phyloP scores from a whole-genome alignment of 2,888 invertebrate species.

The Mimas tiliae region DNA sequence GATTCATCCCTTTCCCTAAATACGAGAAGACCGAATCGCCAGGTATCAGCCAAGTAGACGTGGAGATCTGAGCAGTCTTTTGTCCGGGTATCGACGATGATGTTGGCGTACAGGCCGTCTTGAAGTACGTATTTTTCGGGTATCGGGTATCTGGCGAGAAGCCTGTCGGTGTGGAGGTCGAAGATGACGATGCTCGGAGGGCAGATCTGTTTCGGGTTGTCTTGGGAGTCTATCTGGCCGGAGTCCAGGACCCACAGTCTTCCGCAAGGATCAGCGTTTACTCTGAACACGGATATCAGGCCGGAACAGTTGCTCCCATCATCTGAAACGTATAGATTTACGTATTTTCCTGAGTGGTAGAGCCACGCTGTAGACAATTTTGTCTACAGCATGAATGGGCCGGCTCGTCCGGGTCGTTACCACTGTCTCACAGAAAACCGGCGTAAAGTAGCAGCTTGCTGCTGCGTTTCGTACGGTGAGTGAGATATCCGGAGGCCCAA shows the following conservation, averaged over 20 bases:
- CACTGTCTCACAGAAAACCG: too few species aligned
- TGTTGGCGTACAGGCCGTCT: conserved; percentile 88
- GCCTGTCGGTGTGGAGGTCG: conserved; percentile 87
- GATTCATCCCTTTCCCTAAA: conserved; percentile 84
- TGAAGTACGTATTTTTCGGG: conserved; percentile 87
- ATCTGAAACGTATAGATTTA: conserved; percentile 41
- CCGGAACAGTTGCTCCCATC: conserved; percentile 84
- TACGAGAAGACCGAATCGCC: conserved; percentile 87
- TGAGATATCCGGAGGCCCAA: too few species aligned
- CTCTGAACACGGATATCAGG: conserved; percentile 90
- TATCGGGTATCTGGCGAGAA: conserved; percentile 86
- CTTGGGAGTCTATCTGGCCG: conserved; percentile 88
- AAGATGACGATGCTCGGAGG: conserved; percentile 90
- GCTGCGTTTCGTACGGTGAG: too few species aligned
- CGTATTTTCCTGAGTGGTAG: too few species aligned
- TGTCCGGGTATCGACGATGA: conserved; percentile 86
- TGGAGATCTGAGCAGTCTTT: conserved; percentile 86
- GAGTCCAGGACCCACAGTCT: conserved; percentile 93
- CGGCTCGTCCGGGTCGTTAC: too few species aligned
- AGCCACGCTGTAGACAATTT: too few species aligned
- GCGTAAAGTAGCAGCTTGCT: too few species aligned
- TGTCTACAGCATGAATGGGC: too few species aligned
- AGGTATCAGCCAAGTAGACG: conserved; percentile 89
- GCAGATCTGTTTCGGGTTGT: conserved; percentile 87
- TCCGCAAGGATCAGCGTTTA: conserved; percentile 89